phyloP scores from a whole-genome alignment of 2,113 vertebrate species.

The Solenodon paradoxus region DNA sequence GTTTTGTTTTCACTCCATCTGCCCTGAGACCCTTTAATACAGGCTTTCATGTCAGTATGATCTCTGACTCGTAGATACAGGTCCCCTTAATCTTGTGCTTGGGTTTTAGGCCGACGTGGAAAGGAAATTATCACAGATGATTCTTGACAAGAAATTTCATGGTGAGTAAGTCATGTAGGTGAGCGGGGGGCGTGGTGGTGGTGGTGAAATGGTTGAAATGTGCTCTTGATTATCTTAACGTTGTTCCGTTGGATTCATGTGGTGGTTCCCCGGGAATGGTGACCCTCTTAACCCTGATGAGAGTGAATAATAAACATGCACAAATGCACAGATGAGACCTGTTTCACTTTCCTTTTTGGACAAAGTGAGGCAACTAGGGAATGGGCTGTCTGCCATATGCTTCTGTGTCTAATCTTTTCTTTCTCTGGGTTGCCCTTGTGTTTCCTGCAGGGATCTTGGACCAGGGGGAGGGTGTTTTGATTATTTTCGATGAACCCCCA shows the following conservation, averaged over 20 bases:
- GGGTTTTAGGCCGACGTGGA: slow-evolving; percentile 93
- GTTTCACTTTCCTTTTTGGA: not conserved
- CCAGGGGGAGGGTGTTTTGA: slow-evolving; percentile 98
- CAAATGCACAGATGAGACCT: not conserved
- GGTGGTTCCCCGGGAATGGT: not conserved
- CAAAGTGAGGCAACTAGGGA: not conserved
- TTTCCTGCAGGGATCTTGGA: slow-evolving; percentile 93
- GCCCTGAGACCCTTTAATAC: not conserved
- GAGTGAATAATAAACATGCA: not conserved
- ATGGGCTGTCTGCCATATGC: not conserved
- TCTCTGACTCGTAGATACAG: not conserved
- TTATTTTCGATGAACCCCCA: slow-evolving; percentile 98
- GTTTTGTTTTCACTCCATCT: not conserved
- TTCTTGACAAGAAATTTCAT: slow-evolving; percentile 98
- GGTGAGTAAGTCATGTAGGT: slow-evolving; percentile 83
- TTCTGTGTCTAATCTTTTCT: not conserved
- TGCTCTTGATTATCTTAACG: not conserved
- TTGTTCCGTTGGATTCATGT: not conserved
- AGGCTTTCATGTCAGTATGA: not conserved
- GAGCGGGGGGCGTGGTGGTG: not conserved
- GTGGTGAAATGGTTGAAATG: not conserved
- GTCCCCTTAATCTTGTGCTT: slow-evolving; percentile 71
- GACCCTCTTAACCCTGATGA: not conserved
- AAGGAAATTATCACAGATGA: slow-evolving; percentile 99
- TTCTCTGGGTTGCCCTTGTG: slow-evolving; percentile 13